Percentiles rank a stretch among this genome's conserved stretches.
These are phyloP conservation scores for Orthosia incerta DNA, from an alignment of 2,888 invertebrate species.

Conservation along the genomic window DNA sequence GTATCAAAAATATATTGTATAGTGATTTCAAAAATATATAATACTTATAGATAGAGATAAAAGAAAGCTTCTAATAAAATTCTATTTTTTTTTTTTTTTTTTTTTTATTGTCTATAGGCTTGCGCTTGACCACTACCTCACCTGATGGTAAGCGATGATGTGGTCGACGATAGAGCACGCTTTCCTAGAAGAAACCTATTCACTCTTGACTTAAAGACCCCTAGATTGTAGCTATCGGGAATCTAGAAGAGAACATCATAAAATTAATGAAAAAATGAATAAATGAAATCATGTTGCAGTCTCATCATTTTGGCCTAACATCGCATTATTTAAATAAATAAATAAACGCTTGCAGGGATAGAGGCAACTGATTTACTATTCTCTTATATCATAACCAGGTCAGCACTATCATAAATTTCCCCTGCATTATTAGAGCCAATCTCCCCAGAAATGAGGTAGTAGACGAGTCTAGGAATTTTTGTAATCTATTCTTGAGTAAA, in stretches of 20 bases:
- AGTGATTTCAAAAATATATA: too few relatives aligned
- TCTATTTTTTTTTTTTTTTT: too few relatives aligned
- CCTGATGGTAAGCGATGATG: too few relatives aligned
- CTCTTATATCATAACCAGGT: constrained; percentile 36
- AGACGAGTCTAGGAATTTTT: constrained; percentile 46
- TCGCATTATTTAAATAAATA: constrained; percentile 33
- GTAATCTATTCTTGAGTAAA: constrained; percentile 40
- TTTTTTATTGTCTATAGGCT: too few relatives aligned
- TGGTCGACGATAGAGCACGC: too few relatives aligned
- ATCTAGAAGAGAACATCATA: neutral
- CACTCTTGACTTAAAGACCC: too few relatives aligned
- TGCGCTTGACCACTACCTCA: too few relatives aligned
- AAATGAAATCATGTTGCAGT: constrained; percentile 12
- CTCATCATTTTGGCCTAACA: constrained; percentile 20
- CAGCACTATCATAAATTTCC: constrained; percentile 41
- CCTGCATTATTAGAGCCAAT: constrained; percentile 52
- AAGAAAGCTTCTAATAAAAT: too few relatives aligned
- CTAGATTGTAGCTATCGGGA: too few relatives aligned
- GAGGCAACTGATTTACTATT: constrained; percentile 18
- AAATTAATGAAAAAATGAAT: neutral
- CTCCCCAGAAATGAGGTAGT: constrained; percentile 44
- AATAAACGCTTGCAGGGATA: constrained; percentile 11
- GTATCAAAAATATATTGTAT: too few relatives aligned
- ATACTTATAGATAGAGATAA: too few relatives aligned
- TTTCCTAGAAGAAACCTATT: too few relatives aligned